These are phyloP conservation scores for Coranthus polyacanthus DNA, from an alignment of 2,797 vertebrate genomes.

Conservation along the genomic window DNA sequence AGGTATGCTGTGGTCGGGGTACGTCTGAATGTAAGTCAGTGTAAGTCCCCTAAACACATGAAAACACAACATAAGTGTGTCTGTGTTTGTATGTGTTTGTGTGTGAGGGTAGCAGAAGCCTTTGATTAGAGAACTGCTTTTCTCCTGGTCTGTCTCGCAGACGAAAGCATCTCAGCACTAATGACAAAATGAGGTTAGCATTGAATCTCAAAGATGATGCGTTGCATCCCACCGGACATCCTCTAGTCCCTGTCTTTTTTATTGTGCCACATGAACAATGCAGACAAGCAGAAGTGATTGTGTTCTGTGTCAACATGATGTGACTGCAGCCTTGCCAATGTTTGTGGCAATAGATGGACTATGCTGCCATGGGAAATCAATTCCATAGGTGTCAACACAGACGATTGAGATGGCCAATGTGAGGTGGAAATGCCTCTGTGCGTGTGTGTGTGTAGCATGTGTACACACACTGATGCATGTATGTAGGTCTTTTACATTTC, in stretches of 20 bases:
- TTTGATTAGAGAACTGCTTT: conserved; percentile 73
- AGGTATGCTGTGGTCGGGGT: too few species aligned
- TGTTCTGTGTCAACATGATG: conserved; percentile 85
- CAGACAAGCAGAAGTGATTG: conserved; percentile 81
- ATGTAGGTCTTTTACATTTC: conserved; percentile 15
- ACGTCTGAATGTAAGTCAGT: too few species aligned
- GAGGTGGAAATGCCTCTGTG: conserved; percentile 44
- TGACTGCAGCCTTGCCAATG: conserved; percentile 77
- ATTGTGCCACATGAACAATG: conserved; percentile 71
- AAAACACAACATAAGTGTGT: neutral
- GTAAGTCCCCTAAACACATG: neutral
- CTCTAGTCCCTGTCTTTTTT: conserved; percentile 67
- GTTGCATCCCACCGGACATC: conserved; percentile 67
- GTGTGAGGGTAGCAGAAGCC: conserved; percentile 43
- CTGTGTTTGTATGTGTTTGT: neutral
- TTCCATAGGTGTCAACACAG: conserved; percentile 81
- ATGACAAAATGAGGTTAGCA: conserved; percentile 82
- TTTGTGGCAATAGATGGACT: conserved; percentile 81
- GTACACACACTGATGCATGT: neutral
- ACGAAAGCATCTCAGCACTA: conserved; percentile 66
- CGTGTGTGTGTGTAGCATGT: conserved; percentile 10
- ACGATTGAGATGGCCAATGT: conserved; percentile 68
- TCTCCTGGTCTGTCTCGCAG: conserved; percentile 52
- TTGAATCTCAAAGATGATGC: conserved; percentile 76
- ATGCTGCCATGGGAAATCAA: conserved; percentile 84